These are phyloP conservation scores for Salvelinus alpinus DNA, from an alignment of 2,113 vertebrate genomes.

Conservation along the genomic window DNA sequence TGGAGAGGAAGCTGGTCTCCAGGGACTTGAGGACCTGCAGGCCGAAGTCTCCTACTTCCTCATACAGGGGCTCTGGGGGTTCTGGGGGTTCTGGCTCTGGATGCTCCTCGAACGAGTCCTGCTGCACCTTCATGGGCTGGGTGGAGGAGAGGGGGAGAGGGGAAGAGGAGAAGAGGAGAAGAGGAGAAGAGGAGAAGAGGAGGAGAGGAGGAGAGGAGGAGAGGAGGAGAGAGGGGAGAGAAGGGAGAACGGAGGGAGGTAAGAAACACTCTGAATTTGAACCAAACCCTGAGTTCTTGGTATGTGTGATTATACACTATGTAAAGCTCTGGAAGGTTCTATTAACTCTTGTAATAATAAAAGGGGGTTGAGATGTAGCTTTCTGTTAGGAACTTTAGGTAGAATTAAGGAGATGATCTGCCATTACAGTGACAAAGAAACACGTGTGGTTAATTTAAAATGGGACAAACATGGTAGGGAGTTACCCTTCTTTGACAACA, in stretches of 20 bases:
- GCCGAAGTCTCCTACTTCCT: constrained; percentile 91
- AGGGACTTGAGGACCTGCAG: constrained; percentile 77
- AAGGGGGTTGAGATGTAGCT: too few relatives aligned
- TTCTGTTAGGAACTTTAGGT: not conserved
- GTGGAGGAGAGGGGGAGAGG: not conserved
- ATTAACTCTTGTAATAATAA: too few relatives aligned
- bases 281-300: not conserved
- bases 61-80: constrained; percentile 83
- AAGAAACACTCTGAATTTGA: not conserved
- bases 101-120: constrained; percentile 85
- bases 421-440: not conserved
- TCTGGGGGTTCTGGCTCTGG: constrained; percentile 59
- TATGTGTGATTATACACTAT: not conserved
- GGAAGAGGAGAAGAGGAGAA: not conserved
- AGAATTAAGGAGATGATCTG: not conserved
- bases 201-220: not conserved
- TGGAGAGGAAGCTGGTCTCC: constrained; percentile 73
- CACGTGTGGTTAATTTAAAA: not conserved
- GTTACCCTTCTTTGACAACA: constrained; percentile 14
- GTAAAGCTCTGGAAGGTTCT: not conserved
- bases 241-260: not conserved
- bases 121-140: constrained; percentile 94
- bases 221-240: not conserved
- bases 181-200: not conserved
- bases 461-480: not conserved